Percentiles rank a stretch among this genome's conserved stretches.
These are phyloP conservation scores for Abramis brama DNA, from an alignment of 2,113 vertebrate species.

Conservation along the genomic window DNA sequence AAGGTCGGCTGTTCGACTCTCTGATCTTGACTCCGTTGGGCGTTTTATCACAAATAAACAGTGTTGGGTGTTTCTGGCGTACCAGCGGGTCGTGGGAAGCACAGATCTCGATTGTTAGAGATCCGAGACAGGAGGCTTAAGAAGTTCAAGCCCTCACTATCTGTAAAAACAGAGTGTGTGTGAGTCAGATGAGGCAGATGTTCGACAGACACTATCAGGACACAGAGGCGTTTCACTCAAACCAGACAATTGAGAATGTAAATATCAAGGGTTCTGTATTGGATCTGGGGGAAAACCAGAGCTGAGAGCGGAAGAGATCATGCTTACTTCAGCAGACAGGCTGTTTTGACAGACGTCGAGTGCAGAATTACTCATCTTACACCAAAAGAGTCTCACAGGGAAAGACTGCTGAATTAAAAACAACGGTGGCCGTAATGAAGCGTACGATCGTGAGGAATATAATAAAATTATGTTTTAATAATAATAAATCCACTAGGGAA, in stretches of 20 bases:
- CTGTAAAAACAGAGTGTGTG: conserved; percentile 55
- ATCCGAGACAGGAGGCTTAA: conserved; percentile 31
- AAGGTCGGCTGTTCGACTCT: not conserved
- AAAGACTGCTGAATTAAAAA: not conserved
- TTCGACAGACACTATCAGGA: conserved; percentile 28
- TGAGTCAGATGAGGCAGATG: conserved; percentile 51
- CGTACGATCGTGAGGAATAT: too few species aligned
- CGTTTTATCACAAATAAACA: conserved; percentile 7
- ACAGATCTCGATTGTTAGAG: conserved; percentile 13
- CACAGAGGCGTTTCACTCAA: conserved; percentile 8
- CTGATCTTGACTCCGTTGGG: not conserved
- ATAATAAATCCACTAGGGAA: too few species aligned
- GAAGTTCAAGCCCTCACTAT: conserved; percentile 34
- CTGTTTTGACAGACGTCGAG: not conserved
- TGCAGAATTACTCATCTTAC: not conserved
- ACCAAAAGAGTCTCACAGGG: not conserved
- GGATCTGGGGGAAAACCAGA: not conserved
- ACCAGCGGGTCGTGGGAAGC: conserved; percentile 28
- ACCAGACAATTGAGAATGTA: conserved; percentile 19
- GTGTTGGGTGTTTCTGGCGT: not conserved
- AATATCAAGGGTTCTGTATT: conserved; percentile 3
- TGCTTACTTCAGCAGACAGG: not conserved
- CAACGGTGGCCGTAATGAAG: not conserved
- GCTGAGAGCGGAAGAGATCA: not conserved
- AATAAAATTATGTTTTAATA: too few species aligned